Evolutionary conservation across 1,140 invertebrate genomes (phyloP), one percentile per base, ranked within the genome.

Genomic region (Tetragonula clypearis): DNA sequence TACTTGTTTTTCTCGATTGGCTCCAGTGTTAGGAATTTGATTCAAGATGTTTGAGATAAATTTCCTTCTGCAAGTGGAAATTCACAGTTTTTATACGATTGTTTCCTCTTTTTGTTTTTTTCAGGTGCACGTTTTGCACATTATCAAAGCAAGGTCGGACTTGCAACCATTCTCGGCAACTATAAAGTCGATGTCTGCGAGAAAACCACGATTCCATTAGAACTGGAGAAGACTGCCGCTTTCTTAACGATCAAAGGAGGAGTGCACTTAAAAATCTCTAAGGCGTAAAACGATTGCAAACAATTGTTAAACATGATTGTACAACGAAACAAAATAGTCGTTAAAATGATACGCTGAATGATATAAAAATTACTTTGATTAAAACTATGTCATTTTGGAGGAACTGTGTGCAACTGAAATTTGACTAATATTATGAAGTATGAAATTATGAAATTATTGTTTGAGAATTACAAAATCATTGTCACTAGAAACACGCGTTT

Each of bases 221-320:
- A 41, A 41, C 1, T 1, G 8, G 69, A 72, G 1, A 12, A 0
- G 2, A 1, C 0, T 8, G 14, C 1, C 21, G 17, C 53, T 19
- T 1, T 72, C 8, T 9, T 1, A 6, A 0, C 11, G 14, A 1
- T 49, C 0, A 53, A 72, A n/a, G 23, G 41, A n/a, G 69, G 69
- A n/a, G 69, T 49, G 41, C 0, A 49, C 23, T 72, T 72, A 23
- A 49, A 53, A n/a, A 49, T 72, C 15, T 0, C 23, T 12, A 72
- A n/a, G 12, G 21, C 23, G 5, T 72, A 17, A 53, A 49, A 53
- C 19, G 19, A 30, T 17, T 68, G 5, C 12, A 14, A 41, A 71
- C 4, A 41, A 71, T 41, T 11, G 11, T 23, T 23, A 58, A 56
- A 23, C 21, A 23, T 58, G 19, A 60, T 60, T 21, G 21, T 60